phyloP scores from a whole-genome alignment of 2,113 vertebrate genomes.

The Diphyllodes magnificus region DNA sequence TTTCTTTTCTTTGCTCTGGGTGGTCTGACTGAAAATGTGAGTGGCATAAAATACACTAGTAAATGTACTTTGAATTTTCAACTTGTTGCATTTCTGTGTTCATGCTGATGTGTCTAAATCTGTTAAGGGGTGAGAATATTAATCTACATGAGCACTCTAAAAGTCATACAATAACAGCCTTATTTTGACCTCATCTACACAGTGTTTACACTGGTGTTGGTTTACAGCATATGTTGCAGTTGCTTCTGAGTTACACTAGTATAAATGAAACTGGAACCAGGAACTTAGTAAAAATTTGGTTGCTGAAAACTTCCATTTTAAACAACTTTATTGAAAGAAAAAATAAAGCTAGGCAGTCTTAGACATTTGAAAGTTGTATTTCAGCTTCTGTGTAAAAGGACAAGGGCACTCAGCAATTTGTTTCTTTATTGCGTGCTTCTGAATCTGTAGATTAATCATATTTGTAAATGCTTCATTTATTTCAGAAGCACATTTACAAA shows the following conservation, averaged over 20 bases:
- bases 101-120: conserved; percentile 32
- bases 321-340: conserved; percentile 16
- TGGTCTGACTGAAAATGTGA: conserved; percentile 73
- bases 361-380: conserved; percentile 39
- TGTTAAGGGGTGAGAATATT: conserved; percentile 32
- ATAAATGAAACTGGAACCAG: conserved; percentile 17
- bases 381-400: conserved; percentile 25
- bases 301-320: conserved; percentile 23
- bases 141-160: background rate
- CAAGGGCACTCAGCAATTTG: conserved; percentile 43
- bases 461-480: conserved; percentile 66
- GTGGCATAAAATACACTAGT: conserved; percentile 60
- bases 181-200: conserved; percentile 18
- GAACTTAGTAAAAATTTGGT: background rate
- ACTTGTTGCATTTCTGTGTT: conserved; percentile 57
- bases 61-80: conserved; percentile 61
- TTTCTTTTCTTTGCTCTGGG: conserved; percentile 66
- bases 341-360: conserved; percentile 6
- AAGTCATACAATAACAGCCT: conserved; percentile 21
- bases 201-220: conserved; percentile 9
- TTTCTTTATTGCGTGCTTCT: conserved; percentile 33
- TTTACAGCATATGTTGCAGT: conserved; percentile 30
- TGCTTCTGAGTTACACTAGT: conserved; percentile 11
- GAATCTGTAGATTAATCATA: conserved; percentile 58
- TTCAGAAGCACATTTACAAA: conserved; percentile 62